Base-by-base conservation (phyloP, 64 coral and sea anemone species). In the Platygyra sinensis region DNA sequence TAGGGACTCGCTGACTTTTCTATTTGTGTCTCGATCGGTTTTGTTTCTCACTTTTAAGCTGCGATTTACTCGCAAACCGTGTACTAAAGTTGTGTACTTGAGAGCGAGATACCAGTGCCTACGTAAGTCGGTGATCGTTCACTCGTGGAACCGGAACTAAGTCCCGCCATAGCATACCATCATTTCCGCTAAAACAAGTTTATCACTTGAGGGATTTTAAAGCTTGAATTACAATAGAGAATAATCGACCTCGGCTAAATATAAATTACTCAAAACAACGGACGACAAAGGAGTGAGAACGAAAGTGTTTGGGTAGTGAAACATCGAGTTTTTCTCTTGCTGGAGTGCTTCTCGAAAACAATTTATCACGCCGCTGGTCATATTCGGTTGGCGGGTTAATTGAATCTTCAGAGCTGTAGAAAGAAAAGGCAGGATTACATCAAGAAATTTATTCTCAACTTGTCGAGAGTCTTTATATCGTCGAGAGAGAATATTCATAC, bases 211-310 rank as follows among this genome's bases (percentile, higher is more conserved):
- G 80, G 87, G 84, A 74, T 84, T 87, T 89, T 71, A 91, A 97
- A 90, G 95, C 86, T 97, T 97, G 78, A 93, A 97, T 97, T 97
- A 97, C 95, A 97, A 91, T 97, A 91, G 89, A 87, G 90, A 91
- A 91, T 82, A 97, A 94, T 82, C 91, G 74, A 74, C 74, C 86
- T 73, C 73, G 71, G 60, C 95, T 76, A 96, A 96, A 90, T 90
- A 93, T 93, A 96, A 76, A 83, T 82, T 74, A 77, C 91, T 86
- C 78, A 90, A 89, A 88, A 90, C 88, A 91, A 87, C 77, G 60
- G 86, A 42, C 72, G 17, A 75, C 91, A 92, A 86, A 87, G 76
- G 89, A 18, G 80, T 72, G 95, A 80, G 81, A 83, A 27, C 52
- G 63, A 80, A 62, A 90, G 89, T 74, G 67, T 83, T 38, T 79